phyloP scores from a whole-genome alignment of 2,113 vertebrate genomes.

The Empidonax alnorum region DNA sequence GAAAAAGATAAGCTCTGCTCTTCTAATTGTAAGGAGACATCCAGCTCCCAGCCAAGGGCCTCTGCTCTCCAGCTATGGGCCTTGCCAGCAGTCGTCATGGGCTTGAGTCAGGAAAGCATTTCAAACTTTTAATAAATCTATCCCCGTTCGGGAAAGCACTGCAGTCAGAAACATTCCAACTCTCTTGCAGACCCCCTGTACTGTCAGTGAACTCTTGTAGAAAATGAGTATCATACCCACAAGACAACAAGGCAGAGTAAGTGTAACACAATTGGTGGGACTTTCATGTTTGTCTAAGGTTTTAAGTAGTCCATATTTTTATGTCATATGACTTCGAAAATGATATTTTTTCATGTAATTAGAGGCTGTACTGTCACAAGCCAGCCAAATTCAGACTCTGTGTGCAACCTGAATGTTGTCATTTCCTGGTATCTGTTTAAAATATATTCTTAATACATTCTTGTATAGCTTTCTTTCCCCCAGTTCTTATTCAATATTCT shows the following conservation, averaged over 20 bases:
- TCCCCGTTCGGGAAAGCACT: neutral
- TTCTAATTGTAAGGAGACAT: neutral
- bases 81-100: neutral
- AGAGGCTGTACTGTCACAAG: neutral
- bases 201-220: neutral
- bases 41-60: neutral
- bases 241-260: neutral
- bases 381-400: neutral
- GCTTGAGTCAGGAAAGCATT: neutral
- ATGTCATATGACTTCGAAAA: neutral
- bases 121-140: neutral
- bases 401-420: neutral
- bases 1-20: neutral
- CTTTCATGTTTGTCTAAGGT: neutral
- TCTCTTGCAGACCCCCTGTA: neutral
- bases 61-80: neutral
- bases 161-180: neutral
- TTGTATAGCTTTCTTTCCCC: neutral
- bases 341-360: constrained; percentile 2
- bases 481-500: neutral
- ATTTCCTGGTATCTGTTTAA: constrained; percentile 13
- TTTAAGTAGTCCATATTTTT: constrained; percentile 20
- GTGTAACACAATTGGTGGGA: neutral
- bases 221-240: neutral
- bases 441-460: neutral